Base-by-base conservation (phyloP, 23 tunicate species). In the Halocynthia aurantium region DNA sequence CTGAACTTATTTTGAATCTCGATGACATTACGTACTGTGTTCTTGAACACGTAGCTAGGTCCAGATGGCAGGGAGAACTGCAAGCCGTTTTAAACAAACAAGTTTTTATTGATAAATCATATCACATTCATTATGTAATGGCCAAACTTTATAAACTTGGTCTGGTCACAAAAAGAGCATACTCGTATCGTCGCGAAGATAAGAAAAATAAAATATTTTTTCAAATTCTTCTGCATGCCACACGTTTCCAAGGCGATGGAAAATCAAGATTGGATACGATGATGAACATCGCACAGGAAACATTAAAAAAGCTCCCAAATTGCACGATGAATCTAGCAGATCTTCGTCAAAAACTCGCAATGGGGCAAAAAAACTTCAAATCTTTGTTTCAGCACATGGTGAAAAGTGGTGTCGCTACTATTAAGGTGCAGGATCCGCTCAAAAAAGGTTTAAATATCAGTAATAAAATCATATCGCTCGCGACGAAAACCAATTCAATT, bases 11-110 rank as follows among this genome's bases (percentile, higher is more conserved):
- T 9, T 74, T 52, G 6, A 65, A 77, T 0, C 62, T 85, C 18
- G 58, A 77, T 18, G 87, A 81, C 19, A 40, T 81, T 50, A 81
- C 81, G 21, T 91, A 85, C 60, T 85, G 91, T 68, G 79, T 91
- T n/a, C 64, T 91, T 66, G 97, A 91, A 62, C 61, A 84, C 51
- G 81, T 91, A 57, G 90, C 86, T 7, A 72, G 97, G 11, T 76
- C 97, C 7, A 81, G 97, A 66, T 81, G 76, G 76, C 91, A 91
- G 54, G 97, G 97, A 11, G 97, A 84, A 66, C 56, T 91, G 12
- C 89, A 84, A 74, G 80, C 84, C n/a, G 76, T 76, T 18, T 72
- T 91, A 5, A 85, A 82, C 62, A 89, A 80, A 52, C 19, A 53
- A 64, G 22, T 53, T 55, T 74, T 74, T 55, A 52, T 21, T 0